These are phyloP conservation scores for Drosophila yooni DNA, from an alignment of 2,888 invertebrate species.

Conservation along the genomic window DNA sequence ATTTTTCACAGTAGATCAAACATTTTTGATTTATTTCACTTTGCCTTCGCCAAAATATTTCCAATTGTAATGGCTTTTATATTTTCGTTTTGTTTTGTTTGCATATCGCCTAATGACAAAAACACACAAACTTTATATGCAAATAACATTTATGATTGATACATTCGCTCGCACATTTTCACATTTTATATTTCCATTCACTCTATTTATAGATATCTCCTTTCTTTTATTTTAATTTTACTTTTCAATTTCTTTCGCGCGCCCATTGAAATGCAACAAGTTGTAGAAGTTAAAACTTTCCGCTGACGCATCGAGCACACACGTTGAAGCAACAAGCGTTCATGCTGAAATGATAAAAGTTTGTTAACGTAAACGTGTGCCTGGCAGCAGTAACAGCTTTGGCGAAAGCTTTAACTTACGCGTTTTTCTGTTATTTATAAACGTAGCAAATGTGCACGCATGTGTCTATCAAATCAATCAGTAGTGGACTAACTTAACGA, in stretches of 20 bases:
- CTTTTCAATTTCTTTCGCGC: slow-evolving; percentile 29
- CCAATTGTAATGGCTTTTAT: not conserved
- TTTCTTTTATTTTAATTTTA: not conserved
- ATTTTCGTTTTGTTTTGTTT: not conserved
- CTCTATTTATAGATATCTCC: slow-evolving; percentile 4
- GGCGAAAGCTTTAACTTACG: slow-evolving; percentile 31
- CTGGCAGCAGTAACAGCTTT: slow-evolving; percentile 28
- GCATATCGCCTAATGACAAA: not conserved
- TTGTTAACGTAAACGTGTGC: slow-evolving; percentile 40
- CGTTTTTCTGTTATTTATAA: not conserved
- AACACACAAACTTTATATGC: slow-evolving; percentile 10
- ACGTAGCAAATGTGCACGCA: not conserved
- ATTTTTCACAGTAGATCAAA: not conserved
- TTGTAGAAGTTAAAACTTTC: not conserved
- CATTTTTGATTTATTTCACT: not conserved
- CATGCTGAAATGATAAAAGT: slow-evolving; percentile 66
- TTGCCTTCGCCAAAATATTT: not conserved
- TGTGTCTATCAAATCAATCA: not conserved
- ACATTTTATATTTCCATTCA: not conserved
- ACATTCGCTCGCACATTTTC: slow-evolving; percentile 14
- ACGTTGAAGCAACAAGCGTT: slow-evolving; percentile 74
- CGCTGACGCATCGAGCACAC: slow-evolving; percentile 6
- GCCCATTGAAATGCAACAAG: slow-evolving; percentile 12
- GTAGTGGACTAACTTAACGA: slow-evolving; percentile 1
- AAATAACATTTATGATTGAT: slow-evolving; percentile 12